Evolutionary conservation across 1,140 invertebrate genomes (phyloP).

Genomic region (Drosophila setifemur): DNA sequence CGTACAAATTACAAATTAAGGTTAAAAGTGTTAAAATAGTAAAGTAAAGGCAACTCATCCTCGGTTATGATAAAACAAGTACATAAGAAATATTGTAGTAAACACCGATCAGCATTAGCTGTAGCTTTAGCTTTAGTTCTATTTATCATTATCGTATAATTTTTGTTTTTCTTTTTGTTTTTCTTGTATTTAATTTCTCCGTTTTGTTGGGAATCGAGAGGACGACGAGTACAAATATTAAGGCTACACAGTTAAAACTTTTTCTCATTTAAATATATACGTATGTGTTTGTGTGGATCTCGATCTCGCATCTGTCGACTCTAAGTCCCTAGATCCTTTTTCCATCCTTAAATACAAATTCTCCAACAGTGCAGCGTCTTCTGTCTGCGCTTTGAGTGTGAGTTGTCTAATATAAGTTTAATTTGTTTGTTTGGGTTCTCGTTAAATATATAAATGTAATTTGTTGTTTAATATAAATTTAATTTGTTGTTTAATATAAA

Average conservation of each 20-base stretch:
- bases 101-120: constrained; percentile 34
- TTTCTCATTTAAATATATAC: constrained; percentile 47
- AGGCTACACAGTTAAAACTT: constrained; percentile 78
- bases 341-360: constrained; percentile 11
- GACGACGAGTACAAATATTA: constrained; percentile 61
- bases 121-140: constrained; percentile 8
- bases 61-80: constrained; percentile 28
- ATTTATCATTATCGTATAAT: constrained; percentile 9
- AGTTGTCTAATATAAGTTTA: constrained; percentile 43
- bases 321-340: neutral
- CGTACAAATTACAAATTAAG: constrained; percentile 19
- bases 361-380: constrained; percentile 3
- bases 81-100: constrained; percentile 45
- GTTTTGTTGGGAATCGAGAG: constrained; percentile 55
- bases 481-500: constrained; percentile 39
- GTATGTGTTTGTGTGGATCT: constrained; percentile 37
- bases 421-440: constrained; percentile 24
- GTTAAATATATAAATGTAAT: constrained; percentile 24
- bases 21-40: constrained; percentile 19
- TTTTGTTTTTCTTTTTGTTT: constrained; percentile 11
- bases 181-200: neutral
- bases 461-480: constrained; percentile 32
- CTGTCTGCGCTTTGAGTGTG: constrained; percentile 29
- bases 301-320: constrained; percentile 3
- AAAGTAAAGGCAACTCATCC: constrained; percentile 43